Base-by-base conservation (phyloP, 2,113 vertebrate species). In the Tachycineta bicolor region DNA sequence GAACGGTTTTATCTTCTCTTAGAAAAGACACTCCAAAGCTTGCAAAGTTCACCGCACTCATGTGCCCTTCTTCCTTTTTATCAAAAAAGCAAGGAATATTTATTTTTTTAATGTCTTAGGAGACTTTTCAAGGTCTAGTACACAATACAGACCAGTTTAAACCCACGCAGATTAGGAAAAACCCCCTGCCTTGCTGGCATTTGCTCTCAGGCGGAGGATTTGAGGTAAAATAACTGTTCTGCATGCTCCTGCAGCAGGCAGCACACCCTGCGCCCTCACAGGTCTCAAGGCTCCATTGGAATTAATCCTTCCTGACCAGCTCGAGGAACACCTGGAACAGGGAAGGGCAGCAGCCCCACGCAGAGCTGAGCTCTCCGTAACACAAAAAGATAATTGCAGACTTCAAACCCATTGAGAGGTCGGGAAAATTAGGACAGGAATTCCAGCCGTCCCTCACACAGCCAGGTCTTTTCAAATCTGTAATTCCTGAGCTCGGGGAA, bases 351-450 rank as follows among this genome's bases (percentile, higher is more conserved):
- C 22, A 69, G n/a, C 50, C 19, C 28, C 2, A 3, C 37, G 16
- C 26, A 23, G 63, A 73, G 8, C 52, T 58, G 62, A 63, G 5
- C 44, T 10, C 28, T 14, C 41, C 11, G 1, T 10, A 18, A 12
- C 0, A 1, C 3, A 19, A 47, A 70, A 60, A 18, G 31, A 5
- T 8, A 47, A 79, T 28, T 64, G 14, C 13, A 20, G 29, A 2
- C n/a, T 62, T 64, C 77, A 50, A 87, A 79, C 44, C 33, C 34
- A 3, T 0, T 4, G 47, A 46, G 69, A 64, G 26, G 10, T 14
- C 28, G 88, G 70, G 39, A 41, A 71, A 86, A 91, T 60, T 1
- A 39, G 78, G 39, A 12, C 47, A 80, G 50, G 19, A 2, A 1
- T 81, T 77, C 31, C 71, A 80, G 65, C 52, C 10, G 5, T 24